These are phyloP conservation scores for Limnothrissa miodon DNA, from an alignment of 2,113 vertebrate species.

Conservation along the genomic window DNA sequence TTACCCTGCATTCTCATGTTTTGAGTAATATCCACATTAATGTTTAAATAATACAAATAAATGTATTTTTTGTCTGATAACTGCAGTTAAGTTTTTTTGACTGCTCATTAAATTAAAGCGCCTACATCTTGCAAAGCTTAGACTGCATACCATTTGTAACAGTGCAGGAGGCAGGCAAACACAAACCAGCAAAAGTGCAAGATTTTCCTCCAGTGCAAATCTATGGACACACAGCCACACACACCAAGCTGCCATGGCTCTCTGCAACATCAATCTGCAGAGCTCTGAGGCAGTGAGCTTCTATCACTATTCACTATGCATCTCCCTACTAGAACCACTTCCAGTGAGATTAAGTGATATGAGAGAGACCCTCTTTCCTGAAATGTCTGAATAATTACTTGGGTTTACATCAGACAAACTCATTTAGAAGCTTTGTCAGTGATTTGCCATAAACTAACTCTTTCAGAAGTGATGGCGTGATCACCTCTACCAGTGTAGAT, in stretches of 20 bases:
- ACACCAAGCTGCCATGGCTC: background rate
- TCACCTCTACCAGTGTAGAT: background rate
- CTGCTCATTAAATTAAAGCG: background rate
- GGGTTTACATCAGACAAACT: constrained; percentile 49
- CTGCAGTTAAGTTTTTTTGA: background rate
- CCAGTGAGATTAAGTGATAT: constrained; percentile 12
- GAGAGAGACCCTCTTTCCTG: constrained; percentile 24
- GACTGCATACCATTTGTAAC: background rate
- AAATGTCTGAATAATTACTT: constrained; percentile 45
- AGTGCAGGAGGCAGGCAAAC: constrained; percentile 10
- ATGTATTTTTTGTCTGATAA: background rate
- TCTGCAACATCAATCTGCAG: constrained; percentile 3
- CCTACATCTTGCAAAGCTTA: background rate
- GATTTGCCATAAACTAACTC: constrained; percentile 22
- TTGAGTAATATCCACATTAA: background rate
- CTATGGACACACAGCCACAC: background rate
- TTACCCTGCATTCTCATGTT: background rate
- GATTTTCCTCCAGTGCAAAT: background rate
- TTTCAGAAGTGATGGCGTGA: constrained; percentile 18
- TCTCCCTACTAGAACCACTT: constrained; percentile 24
- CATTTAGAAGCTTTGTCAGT: constrained; percentile 29
- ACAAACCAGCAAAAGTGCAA: background rate
- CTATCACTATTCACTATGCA: constrained; percentile 19
- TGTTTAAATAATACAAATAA: background rate
- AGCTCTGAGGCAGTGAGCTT: background rate